Base-by-base conservation (phyloP, 1,140 invertebrate genomes). In the Polypedilum vanderplanki region DNA sequence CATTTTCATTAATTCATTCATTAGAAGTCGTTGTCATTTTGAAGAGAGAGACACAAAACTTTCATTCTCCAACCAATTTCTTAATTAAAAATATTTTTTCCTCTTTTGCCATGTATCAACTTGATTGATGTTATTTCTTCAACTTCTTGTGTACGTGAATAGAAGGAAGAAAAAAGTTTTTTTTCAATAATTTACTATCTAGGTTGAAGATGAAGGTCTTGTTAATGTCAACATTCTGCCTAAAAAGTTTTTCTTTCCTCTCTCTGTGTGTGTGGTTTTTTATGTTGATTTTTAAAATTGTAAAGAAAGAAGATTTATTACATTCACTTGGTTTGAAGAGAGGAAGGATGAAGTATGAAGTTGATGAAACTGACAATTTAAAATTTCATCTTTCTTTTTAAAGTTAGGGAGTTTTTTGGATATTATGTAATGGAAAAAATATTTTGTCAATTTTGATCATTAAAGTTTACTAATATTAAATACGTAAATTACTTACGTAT, bases 1-100 rank as follows among this genome's bases (percentile, higher is more conserved):
- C 46, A 57, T 57, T 33, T 57, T 57, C 46, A 57, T 57, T 57
- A n/a, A 57, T 57, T 57, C 46, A 57, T 57, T 57, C 46, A 57
- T 57, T 12, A 57, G 12, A 15, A 12, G 12, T 57, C 10, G 10
- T 57, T 57, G 46, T 57, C 46, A 57, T 57, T 57, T 57, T 57
- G 46, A 57, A 57, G 15, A 46, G 15, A 46, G 1, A n/a, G n/a
- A n/a, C n/a, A n/a, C n/a, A n/a, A 46, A 57, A 57, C n/a, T 57
- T 15, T 57, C 10, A n/a, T 57, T 9, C n/a, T 46, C 15, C n/a
- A 15, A n/a, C 46, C n/a, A 57, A 46, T 57, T 57, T 57, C n/a
- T 4, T 57, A 57, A 57, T 57, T 57, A n/a, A 57, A 57, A 57
- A 57, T 57, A 12, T 57, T n/a, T 57, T 57, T 15, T 46, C 41